Conservation (phyloP, 2,113 vertebrate genomes). For the Scopus umbretta region DNA sequence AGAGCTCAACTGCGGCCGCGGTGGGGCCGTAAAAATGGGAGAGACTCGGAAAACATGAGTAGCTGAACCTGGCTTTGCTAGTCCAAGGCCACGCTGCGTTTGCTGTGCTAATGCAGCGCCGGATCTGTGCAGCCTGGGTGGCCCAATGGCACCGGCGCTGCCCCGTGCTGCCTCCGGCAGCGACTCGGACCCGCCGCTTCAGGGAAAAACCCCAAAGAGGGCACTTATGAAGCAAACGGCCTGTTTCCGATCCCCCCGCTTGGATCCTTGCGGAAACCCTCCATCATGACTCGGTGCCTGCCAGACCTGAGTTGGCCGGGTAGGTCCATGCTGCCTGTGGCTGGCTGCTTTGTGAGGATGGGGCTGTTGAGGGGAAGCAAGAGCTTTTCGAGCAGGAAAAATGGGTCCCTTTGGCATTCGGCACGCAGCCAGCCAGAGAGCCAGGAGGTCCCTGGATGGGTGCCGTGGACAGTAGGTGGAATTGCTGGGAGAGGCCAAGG, state of each 20-base stretch:
- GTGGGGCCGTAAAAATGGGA: neutral
- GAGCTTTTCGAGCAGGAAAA: neutral
- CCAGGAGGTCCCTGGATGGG: neutral
- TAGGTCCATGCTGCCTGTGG: neutral
- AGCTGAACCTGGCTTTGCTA: neutral
- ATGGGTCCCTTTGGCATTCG: neutral
- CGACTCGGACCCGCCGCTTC: neutral
- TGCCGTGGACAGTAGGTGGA: slow-evolving; percentile 1
- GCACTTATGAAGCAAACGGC: neutral
- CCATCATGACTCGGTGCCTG: neutral
- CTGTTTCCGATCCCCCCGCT: neutral
- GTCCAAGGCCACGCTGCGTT: neutral
- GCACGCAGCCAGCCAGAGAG: neutral
- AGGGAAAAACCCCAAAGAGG: neutral
- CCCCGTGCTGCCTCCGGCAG: neutral
- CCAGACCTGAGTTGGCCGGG: accelerated
- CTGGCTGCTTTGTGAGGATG: neutral
- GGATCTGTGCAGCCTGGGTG: neutral
- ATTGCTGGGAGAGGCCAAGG: neutral
- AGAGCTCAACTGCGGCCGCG: neutral
- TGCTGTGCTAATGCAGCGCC: neutral
- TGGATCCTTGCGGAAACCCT: neutral
- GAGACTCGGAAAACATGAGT: neutral
- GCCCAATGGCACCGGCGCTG: accelerated
- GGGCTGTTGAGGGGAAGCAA: neutral